Evolutionary conservation across 2,113 vertebrate genomes (phyloP).

Genomic region (Gallinago paraguaiae): DNA sequence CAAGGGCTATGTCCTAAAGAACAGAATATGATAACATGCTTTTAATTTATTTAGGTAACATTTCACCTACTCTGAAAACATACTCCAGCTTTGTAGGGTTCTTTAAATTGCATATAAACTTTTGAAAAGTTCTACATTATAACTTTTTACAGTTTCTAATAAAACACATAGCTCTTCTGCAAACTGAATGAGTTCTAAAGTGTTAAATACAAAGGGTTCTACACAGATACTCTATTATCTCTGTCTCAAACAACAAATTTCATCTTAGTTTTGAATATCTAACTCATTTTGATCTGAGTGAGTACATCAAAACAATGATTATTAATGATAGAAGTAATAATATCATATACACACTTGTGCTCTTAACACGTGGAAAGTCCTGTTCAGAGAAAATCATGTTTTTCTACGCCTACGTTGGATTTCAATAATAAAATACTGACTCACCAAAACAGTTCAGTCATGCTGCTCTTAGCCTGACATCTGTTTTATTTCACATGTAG

Average conservation of each 20-base stretch:
- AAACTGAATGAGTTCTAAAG: neutral
- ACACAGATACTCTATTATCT: neutral
- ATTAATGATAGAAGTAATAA: neutral
- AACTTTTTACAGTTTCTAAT: neutral
- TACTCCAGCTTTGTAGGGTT: neutral
- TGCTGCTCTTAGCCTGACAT: neutral
- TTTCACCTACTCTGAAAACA: neutral
- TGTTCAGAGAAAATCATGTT: neutral
- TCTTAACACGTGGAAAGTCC: neutral
- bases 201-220: neutral
- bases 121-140: neutral
- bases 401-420: neutral
- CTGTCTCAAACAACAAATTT: neutral
- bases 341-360: neutral
- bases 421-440: constrained; percentile 46
- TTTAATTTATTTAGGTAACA: neutral
- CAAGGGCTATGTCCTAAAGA: neutral
- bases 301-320: neutral
- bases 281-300: neutral
- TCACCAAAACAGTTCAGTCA: constrained; percentile 39
- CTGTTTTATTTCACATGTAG: neutral
- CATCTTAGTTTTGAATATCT: neutral
- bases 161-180: neutral
- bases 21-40: neutral
- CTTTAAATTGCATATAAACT: neutral